Evolutionary conservation across 2,888 invertebrate species (phyloP).

Genomic region (Trachelus tabidus): DNA sequence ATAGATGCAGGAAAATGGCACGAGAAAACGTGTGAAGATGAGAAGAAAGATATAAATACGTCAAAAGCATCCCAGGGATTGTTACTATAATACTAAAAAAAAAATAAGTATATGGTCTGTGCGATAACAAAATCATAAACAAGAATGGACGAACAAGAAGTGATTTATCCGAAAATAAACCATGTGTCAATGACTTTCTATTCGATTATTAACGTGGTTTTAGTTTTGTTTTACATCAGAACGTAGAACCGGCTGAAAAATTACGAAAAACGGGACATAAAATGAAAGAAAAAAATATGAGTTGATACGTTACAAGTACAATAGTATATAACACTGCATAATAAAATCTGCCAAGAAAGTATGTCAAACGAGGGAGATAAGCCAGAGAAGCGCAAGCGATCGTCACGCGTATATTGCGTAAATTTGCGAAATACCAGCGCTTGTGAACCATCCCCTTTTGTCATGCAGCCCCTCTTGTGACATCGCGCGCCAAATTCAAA

Average conservation of each 20-base stretch:
- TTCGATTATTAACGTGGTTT: not conserved
- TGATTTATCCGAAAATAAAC: not conserved
- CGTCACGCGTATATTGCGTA: not conserved
- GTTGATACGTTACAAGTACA: not conserved
- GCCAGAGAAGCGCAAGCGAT: not conserved
- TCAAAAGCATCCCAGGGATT: not conserved
- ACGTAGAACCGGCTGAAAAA: not conserved
- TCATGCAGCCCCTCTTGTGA: not conserved
- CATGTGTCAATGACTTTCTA: not conserved
- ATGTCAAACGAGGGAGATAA: not conserved
- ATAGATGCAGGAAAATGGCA: slow-evolving; percentile 22
- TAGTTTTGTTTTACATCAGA: not conserved
- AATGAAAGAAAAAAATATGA: not conserved
- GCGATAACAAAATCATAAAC: not conserved
- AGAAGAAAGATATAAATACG: not conserved
- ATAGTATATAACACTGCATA: not conserved
- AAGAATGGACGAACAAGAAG: not conserved
- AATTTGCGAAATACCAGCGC: not conserved
- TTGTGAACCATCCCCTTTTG: not conserved
- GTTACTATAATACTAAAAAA: not conserved
- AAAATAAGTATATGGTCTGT: not conserved
- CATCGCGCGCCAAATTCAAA: not conserved
- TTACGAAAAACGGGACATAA: not conserved
- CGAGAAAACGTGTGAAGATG: slow-evolving; percentile 7
- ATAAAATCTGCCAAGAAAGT: not conserved